Evolutionary conservation across 2,888 invertebrate genomes (phyloP).

Genomic region (Archaeoteleia sp.): DNA sequence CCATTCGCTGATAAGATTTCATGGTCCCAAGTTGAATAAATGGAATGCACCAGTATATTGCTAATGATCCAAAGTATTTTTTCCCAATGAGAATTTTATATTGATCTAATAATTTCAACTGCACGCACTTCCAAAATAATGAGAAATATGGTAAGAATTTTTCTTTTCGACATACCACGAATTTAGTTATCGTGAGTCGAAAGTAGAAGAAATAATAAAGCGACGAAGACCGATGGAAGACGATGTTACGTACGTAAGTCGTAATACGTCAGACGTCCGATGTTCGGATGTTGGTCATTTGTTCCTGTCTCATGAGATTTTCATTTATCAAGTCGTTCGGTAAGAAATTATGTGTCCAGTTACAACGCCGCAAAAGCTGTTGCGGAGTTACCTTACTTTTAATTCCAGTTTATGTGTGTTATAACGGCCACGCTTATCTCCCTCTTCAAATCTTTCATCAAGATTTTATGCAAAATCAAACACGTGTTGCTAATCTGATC

Average conservation of each 20-base stretch:
- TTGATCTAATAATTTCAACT: too few relatives aligned
- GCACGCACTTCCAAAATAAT: too few relatives aligned
- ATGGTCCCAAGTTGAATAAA: too few relatives aligned
- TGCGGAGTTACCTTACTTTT: background rate
- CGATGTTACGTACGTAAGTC: constrained; percentile 18
- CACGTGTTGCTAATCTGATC: too few relatives aligned
- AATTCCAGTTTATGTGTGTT: background rate
- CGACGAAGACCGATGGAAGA: constrained; percentile 41
- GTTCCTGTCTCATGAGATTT: constrained; percentile 40
- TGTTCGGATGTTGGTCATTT: constrained; percentile 37
- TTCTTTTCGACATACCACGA: constrained; percentile 16
- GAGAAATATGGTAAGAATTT: too few relatives aligned
- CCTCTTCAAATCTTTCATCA: too few relatives aligned
- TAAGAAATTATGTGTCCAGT: constrained; percentile 17
- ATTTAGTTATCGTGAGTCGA: constrained; percentile 16
- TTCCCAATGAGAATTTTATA: too few relatives aligned
- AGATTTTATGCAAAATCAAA: too few relatives aligned
- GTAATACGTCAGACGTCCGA: constrained; percentile 33
- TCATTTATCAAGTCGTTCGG: constrained; percentile 24
- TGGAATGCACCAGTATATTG: too few relatives aligned
- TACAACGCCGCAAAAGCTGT: background rate
- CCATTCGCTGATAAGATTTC: too few relatives aligned
- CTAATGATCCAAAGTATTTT: too few relatives aligned
- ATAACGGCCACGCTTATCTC: too few relatives aligned
- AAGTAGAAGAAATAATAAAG: constrained; percentile 28